Evolutionary conservation across 2,113 vertebrate species (phyloP).

Genomic region (Ivindomyrus marchei): DNA sequence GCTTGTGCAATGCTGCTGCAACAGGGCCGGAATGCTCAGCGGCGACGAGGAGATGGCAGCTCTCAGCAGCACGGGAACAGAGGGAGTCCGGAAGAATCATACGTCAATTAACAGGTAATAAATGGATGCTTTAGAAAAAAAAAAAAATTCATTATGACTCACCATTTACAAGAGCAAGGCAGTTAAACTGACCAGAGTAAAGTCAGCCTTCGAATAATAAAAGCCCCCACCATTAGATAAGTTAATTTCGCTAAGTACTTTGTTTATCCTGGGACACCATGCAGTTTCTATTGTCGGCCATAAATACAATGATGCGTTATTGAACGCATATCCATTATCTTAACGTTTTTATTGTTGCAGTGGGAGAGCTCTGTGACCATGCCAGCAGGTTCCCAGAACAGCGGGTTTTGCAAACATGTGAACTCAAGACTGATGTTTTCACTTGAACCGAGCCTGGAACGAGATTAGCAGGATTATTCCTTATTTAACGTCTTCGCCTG

Average conservation of each 20-base stretch:
- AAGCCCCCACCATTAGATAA: conserved; percentile 48
- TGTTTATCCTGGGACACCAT: conserved; percentile 54
- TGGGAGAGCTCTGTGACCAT: conserved; percentile 27
- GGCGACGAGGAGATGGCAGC: not conserved
- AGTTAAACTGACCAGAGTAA: conserved; percentile 52
- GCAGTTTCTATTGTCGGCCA: conserved; percentile 58
- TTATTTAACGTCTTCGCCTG: conserved; percentile 58
- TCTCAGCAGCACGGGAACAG: not conserved
- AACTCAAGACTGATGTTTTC: conserved; percentile 57
- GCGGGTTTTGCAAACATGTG: conserved; percentile 21
- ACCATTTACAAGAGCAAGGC: conserved; percentile 15
- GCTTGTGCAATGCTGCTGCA: not conserved
- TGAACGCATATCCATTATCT: conserved; percentile 68
- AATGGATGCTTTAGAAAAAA: not conserved
- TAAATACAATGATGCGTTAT: conserved; percentile 68
- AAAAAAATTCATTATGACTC: not conserved
- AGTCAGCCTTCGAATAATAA: conserved; percentile 47
- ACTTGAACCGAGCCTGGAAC: conserved; percentile 47
- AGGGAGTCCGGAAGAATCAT: not conserved
- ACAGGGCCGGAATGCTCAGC: not conserved
- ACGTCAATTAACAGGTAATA: conserved; percentile 16
- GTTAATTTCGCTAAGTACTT: conserved; percentile 62
- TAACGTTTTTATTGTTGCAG: conserved; percentile 63
- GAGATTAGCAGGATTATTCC: conserved; percentile 54
- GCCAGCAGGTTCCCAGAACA: not conserved